phyloP scores from a whole-genome alignment of 1,140 invertebrate genomes.

The Drosophila elegans region DNA sequence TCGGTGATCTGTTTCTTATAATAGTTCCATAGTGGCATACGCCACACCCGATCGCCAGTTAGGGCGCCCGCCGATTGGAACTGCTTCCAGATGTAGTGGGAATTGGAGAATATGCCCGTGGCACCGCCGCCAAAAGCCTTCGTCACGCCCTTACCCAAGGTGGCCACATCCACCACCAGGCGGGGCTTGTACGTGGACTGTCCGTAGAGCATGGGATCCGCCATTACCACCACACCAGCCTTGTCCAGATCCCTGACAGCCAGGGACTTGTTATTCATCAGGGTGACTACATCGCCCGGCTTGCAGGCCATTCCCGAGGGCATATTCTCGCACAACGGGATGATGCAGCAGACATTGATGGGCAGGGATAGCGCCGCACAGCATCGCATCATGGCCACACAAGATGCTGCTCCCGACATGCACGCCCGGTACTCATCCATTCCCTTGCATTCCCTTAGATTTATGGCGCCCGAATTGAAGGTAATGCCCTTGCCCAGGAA shows the following conservation, averaged over 20 bases:
- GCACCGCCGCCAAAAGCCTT: constrained; percentile 90
- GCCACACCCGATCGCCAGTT: constrained; percentile 95
- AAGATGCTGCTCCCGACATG: constrained; percentile 87
- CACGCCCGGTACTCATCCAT: constrained; percentile 95
- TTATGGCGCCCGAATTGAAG: constrained; percentile 93
- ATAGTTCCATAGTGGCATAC: constrained; percentile 93
- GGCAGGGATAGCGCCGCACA: constrained; percentile 67
- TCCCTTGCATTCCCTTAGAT: constrained; percentile 88
- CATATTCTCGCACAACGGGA: constrained; percentile 93
- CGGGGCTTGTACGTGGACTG: constrained; percentile 87
- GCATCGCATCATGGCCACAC: constrained; percentile 70
- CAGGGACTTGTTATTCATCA: constrained; percentile 94
- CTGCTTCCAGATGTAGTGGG: constrained; percentile 87
- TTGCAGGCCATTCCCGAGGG: constrained; percentile 93
- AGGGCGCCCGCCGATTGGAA: constrained; percentile 88
- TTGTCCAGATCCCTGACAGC: constrained; percentile 92
- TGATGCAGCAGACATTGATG: constrained; percentile 65
- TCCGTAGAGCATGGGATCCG: constrained; percentile 94
- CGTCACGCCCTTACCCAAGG: constrained; percentile 85
- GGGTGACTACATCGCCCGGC: constrained; percentile 93
- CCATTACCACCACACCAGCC: constrained; percentile 94
- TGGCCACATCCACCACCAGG: constrained; percentile 91
- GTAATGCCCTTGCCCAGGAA: constrained; percentile 94
- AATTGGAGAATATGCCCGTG: constrained; percentile 92
- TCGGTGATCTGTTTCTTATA: constrained; percentile 90